Evolutionary conservation across 2,797 vertebrate species (phyloP).

Genomic region (Aplochiton taeniatus): DNA sequence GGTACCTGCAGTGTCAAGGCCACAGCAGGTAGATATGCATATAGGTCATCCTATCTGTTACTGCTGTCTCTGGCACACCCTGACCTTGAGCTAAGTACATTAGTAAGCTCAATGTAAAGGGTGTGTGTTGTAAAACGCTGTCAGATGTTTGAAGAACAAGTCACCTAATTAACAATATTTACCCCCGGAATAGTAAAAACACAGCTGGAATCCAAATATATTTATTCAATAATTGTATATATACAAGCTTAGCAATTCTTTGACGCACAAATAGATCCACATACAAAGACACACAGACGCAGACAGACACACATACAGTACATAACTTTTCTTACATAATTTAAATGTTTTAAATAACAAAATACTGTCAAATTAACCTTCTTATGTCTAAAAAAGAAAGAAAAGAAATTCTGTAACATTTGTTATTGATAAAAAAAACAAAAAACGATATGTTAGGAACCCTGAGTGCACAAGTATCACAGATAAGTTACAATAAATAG

Average conservation of each 20-base stretch:
- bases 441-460: constrained; percentile 1
- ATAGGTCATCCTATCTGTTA: constrained; percentile 44
- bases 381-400: too few relatives aligned
- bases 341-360: constrained; percentile 45
- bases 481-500: constrained; percentile 55
- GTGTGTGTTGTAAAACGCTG: too few relatives aligned
- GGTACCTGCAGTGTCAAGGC: constrained; percentile 36
- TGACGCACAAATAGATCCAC: too few relatives aligned
- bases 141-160: too few relatives aligned
- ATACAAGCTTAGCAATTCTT: too few relatives aligned
- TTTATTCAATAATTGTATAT: constrained; percentile 38
- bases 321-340: constrained; percentile 15
- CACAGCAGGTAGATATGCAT: constrained; percentile 18
- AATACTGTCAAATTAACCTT: background rate
- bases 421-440: constrained; percentile 17
- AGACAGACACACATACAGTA: background rate
- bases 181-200: too few relatives aligned
- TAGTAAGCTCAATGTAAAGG: constrained; percentile 11
- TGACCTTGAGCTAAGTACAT: constrained; percentile 38
- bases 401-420: constrained; percentile 7
- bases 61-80: constrained; percentile 25
- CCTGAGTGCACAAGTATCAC: constrained; percentile 20
- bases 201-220: background rate
- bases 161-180: too few relatives aligned
- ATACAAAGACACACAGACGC: too few relatives aligned